Evolutionary conservation across 2,888 invertebrate genomes (phyloP), one percentile per base, ranked within the genome.

Genomic region (Coenonympha glycerion): DNA sequence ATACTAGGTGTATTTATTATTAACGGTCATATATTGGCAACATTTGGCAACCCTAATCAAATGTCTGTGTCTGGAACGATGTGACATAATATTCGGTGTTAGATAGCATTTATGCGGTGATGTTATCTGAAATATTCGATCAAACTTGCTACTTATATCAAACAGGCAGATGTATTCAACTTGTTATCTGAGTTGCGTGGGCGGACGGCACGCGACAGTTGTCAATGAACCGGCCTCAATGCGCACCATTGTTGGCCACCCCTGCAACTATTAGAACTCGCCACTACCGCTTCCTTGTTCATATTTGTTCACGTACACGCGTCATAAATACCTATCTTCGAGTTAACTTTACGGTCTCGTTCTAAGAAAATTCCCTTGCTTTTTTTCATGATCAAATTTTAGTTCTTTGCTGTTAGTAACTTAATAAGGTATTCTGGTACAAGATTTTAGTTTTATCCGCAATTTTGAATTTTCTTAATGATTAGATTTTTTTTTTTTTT

Each of bases 121-220:
- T 53, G 47, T 53, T 58, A 53, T 59, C 56, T 54, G 49, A 55
- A 55, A 52, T 55, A 57, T 57, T 57, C 55, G 51, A 55, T 60
- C 55, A 56, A 56, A 70, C 67, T 66, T 66, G 68, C 65, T 67
- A 69, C 65, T 63, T 71, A 71, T 75, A 77, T 78, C 78, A 67
- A 69, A 74, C 62, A 69, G 79, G 84, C 85, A 85, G 85, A 83
- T 85, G 85, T 80, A 59, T 73, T 72, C 71, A 79, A 81, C 82
- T 83, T 84, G 83, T 83, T 86, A 85, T 85, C 85, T 65, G 62
- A 48, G 62, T 76, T 81, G 82, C 84, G 83, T 82, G 83, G 85
- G 78, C 77, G 81, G 78, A 71, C 66, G 61, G 66, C 68, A 64
- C 65, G 68, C 62, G 68, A 68, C 72, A 66, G 77, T 77, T 75